Evolutionary conservation across 2,113 vertebrate genomes (phyloP), one percentile per base, ranked within the genome.

Genomic region (Chinchilla lanigera): DNA sequence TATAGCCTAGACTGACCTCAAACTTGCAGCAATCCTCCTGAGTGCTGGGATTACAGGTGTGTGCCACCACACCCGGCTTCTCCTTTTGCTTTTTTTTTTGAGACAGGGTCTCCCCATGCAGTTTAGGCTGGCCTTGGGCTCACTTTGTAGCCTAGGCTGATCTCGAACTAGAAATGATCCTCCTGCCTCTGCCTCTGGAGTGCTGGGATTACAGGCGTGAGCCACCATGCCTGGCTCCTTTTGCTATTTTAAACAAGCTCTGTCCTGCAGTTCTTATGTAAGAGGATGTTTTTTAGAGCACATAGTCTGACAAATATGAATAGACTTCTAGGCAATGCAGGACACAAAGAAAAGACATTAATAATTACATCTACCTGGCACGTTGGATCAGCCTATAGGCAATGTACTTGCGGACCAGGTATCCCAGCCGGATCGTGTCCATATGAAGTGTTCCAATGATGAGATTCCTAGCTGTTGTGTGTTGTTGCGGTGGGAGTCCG

Each of bases 381-480:
- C 35, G 50, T 71, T 98, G 98, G 86, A 98, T 98, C 73, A 96
- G 94, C 56, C 93, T 83, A 71, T 97, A 98, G 89, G 97, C 95
- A 77, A 94, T 96, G 93, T 98, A 98, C 86, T 98, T 98, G 47
- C 13, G 96, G 95, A 96, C 98, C 13, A 98, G 84, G 81, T 97
- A 97, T 67, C 96, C 97, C 83, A 98, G 88, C 24, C 65, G 95
- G 90, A 98, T 65, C 30, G n/a, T 87, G 52, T 97, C 86, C 12
- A 35, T 90, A 44, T 94, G 95, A 91, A 98, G 84, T 35, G 65
- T 96, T 78, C 98, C 95, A 47, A 63, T 95, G 87, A 98, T 97
- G 50, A 98, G 93, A 56, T 89, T 90, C 50, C 86, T 97, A 56
- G 97, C 96, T 60, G 8, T 83, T 58, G 16, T 41, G 4, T 98